Evolutionary conservation across 2,888 invertebrate species (phyloP).

Genomic region (Cephalotes varians): DNA sequence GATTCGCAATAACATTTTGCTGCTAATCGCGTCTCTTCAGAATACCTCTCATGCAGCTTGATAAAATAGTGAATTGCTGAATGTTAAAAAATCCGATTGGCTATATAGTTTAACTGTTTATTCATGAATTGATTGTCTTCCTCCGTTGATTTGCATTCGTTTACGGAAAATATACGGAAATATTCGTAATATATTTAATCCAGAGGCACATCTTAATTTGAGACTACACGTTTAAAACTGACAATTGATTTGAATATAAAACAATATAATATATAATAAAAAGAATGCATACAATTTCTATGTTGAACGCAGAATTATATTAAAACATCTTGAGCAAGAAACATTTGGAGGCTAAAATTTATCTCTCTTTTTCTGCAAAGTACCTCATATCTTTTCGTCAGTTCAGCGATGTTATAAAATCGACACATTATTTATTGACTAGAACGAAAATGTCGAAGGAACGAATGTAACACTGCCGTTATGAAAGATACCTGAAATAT

Average conservation of each 20-base stretch:
- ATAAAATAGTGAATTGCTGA: not conserved
- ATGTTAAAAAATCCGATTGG: not conserved
- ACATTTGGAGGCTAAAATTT: not conserved
- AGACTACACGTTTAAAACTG: not conserved
- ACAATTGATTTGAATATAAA: not conserved
- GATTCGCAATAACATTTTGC: not conserved
- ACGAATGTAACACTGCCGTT: not conserved
- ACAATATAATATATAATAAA: not conserved
- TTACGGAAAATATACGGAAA: not conserved
- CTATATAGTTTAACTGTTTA: not conserved
- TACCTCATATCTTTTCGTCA: not conserved
- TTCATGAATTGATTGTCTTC: not conserved
- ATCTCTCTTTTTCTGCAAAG: not conserved
- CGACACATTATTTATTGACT: slow-evolving; percentile 15
- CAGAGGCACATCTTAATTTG: not conserved
- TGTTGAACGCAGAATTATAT: not conserved
- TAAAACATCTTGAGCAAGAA: not conserved
- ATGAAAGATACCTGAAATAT: slow-evolving; percentile 20
- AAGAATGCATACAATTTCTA: not conserved
- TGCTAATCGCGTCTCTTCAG: not conserved
- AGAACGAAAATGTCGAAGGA: not conserved
- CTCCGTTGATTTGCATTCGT: not conserved
- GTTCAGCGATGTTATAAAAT: not conserved
- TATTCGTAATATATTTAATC: not conserved
- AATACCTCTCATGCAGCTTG: not conserved